These are phyloP conservation scores for Euproctis similis DNA, from an alignment of 2,888 invertebrate species.

Conservation along the genomic window DNA sequence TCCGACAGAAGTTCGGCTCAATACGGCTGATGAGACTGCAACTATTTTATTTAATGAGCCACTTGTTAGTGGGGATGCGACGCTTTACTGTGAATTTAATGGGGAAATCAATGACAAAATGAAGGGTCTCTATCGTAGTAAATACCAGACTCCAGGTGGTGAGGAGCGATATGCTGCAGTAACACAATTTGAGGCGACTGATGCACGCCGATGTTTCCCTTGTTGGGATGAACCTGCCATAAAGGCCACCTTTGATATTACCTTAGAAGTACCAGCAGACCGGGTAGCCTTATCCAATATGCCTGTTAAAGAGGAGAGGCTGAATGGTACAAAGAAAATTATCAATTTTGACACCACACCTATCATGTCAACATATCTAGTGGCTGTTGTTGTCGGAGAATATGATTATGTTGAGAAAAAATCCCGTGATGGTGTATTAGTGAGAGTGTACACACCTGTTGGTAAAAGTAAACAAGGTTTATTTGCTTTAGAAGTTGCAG, in stretches of 20 bases:
- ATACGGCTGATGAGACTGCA: constrained; percentile 80
- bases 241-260: constrained; percentile 95
- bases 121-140: constrained; percentile 96
- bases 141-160: constrained; percentile 83
- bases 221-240: constrained; percentile 99
- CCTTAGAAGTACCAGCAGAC: constrained; percentile 86
- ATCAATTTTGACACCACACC: constrained; percentile 89
- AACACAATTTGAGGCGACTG: constrained; percentile 93
- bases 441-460: constrained; percentile 89
- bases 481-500: constrained; percentile 95
- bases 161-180: constrained; percentile 89
- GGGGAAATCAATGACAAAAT: constrained; percentile 94
- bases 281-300: constrained; percentile 95
- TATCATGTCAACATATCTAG: constrained; percentile 95
- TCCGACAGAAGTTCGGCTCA: constrained; percentile 54
- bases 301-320: constrained; percentile 77
- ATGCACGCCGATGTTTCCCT: constrained; percentile 95
- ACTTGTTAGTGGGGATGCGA: constrained; percentile 74
- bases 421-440: constrained; percentile 87
- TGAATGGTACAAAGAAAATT: constrained; percentile 64
- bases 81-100: constrained; percentile 82
- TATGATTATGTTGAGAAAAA: constrained; percentile 93
- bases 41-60: constrained; percentile 78
- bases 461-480: constrained; percentile 94
- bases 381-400: constrained; percentile 95